Conservation (phyloP, 2,888 invertebrate genomes). For the Laspeyria flexula region DNA sequence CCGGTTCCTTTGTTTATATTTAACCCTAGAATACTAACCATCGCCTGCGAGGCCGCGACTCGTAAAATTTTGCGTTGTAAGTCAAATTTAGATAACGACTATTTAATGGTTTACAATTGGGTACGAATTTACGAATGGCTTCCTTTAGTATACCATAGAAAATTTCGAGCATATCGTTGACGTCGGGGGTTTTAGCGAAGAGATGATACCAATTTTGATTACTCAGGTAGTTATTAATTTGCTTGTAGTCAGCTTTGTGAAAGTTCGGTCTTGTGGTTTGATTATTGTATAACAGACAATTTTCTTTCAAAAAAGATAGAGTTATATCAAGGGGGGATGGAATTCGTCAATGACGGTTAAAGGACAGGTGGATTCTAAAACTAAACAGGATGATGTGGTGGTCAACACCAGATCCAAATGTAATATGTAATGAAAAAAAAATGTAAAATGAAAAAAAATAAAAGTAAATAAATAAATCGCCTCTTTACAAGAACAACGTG, state of each 20-base stretch:
- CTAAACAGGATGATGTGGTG: not conserved
- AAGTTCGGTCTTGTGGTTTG: not conserved
- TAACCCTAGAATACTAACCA: too few relatives aligned
- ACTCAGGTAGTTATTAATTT: not conserved
- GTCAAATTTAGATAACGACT: not conserved
- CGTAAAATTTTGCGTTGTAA: not conserved
- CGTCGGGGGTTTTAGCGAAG: not conserved
- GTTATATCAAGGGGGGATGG: not conserved
- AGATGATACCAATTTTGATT: not conserved
- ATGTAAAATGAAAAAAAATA: too few relatives aligned
- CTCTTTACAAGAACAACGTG: too few relatives aligned
- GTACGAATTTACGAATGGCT: not conserved
- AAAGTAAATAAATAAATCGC: too few relatives aligned
- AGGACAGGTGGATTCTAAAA: not conserved
- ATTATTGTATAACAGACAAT: not conserved
- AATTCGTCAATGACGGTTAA: not conserved
- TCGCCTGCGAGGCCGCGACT: too few relatives aligned
- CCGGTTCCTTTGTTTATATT: slow-evolving; percentile 1
- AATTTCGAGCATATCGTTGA: not conserved
- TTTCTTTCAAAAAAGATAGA: not conserved
- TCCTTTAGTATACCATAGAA: not conserved
- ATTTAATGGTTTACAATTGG: not conserved
- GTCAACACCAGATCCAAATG: slow-evolving; percentile 2
- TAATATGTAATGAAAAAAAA: too few relatives aligned
- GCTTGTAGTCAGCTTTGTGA: not conserved